Conservation (phyloP, 2,888 invertebrate genomes). For the Cordilura impudica region DNA sequence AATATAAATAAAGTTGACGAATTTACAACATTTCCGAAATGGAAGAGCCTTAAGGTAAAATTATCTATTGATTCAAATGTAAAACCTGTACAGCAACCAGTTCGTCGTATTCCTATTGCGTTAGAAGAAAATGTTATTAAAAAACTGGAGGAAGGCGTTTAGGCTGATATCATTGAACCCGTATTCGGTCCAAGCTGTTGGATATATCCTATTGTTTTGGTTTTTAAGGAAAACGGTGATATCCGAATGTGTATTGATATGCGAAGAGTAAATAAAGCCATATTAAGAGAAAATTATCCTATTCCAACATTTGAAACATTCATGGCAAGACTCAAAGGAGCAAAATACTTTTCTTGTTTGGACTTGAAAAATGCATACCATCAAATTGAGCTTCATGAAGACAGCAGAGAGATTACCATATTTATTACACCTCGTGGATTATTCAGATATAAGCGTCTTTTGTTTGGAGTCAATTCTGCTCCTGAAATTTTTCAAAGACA, state of each 20-base stretch:
- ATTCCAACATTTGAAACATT: slow-evolving; percentile 66
- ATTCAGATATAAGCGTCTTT: slow-evolving; percentile 70
- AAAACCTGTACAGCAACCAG: slow-evolving; percentile 69
- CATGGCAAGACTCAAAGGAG: slow-evolving; percentile 61
- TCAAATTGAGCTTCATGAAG: slow-evolving; percentile 64
- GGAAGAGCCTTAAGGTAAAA: slow-evolving; percentile 44
- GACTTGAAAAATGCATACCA: slow-evolving; percentile 68
- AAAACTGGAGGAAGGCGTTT: slow-evolving; percentile 64
- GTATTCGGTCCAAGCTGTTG: slow-evolving; percentile 70
- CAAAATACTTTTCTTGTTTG: slow-evolving; percentile 67
- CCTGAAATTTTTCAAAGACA: slow-evolving; percentile 51
- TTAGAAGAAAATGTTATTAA: slow-evolving; percentile 61
- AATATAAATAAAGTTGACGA: slow-evolving; percentile 45
- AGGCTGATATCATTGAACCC: slow-evolving; percentile 69
- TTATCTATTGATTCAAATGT: slow-evolving; percentile 45
- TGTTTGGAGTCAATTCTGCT: slow-evolving; percentile 73
- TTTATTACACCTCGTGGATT: slow-evolving; percentile 58
- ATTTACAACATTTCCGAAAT: slow-evolving; percentile 48
- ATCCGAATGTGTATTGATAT: slow-evolving; percentile 73
- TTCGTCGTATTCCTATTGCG: slow-evolving; percentile 70
- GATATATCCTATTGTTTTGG: slow-evolving; percentile 71
- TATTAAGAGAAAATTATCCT: no score
- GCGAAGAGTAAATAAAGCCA: slow-evolving; percentile 68
- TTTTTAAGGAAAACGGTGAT: no score
- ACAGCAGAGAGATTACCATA: slow-evolving; percentile 53